phyloP scores from a whole-genome alignment of 2,888 invertebrate genomes.

The Nudaria mundana region DNA sequence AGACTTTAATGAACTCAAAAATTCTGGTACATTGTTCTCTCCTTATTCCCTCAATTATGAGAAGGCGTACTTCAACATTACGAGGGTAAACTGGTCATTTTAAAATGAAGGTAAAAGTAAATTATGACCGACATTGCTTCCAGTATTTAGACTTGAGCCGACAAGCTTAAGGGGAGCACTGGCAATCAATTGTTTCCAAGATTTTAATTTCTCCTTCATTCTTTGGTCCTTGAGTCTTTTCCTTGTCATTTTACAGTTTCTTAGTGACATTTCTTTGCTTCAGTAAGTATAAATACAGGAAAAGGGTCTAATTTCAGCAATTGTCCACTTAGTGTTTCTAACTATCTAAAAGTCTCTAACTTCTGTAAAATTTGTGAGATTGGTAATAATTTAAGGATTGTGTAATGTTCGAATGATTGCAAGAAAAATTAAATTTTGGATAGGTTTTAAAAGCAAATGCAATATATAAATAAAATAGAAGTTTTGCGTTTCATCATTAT shows the following conservation, averaged over 20 bases:
- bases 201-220: slow-evolving; percentile 31
- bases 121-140: slow-evolving; percentile 15
- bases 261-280: slow-evolving; percentile 37
- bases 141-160: slow-evolving; percentile 15
- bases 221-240: slow-evolving; percentile 12
- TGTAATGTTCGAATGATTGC: no score
- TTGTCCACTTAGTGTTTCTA: no score
- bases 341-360: slow-evolving; percentile 28
- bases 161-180: slow-evolving; percentile 18
- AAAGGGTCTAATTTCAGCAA: slow-evolving; percentile 16
- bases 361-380: slow-evolving; percentile 1
- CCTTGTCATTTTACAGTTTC: slow-evolving; percentile 16
- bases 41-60: background rate
- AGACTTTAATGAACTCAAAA: background rate
- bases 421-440: no score
- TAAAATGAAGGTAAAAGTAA: slow-evolving; percentile 19
- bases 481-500: no score
- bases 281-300: slow-evolving; percentile 19
- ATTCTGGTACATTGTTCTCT: background rate
- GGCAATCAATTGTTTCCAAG: slow-evolving; percentile 33
- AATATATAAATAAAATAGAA: background rate
- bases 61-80: background rate
- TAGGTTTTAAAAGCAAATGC: background rate
- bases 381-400: slow-evolving; percentile 4
- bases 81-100: slow-evolving; percentile 3